Evolutionary conservation across 2,797 vertebrate species (phyloP).

Genomic region (Chiroxiphia lanceolata): DNA sequence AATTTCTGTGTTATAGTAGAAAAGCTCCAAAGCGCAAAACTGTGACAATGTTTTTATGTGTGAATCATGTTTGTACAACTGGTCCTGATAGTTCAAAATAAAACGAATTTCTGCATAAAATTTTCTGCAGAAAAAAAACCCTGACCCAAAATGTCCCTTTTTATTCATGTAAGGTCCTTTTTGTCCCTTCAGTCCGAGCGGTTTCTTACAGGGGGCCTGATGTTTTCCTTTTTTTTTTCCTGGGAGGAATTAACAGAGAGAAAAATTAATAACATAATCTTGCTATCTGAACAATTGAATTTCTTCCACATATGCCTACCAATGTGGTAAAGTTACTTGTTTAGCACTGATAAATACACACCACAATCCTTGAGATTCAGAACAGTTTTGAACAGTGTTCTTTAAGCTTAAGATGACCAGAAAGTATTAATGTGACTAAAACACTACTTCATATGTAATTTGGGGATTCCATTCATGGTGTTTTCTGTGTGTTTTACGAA

Average conservation of each 20-base stretch:
- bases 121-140: not conserved
- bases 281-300: not conserved
- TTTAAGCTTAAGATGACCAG: not conserved
- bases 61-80: not conserved
- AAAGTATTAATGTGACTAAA: not conserved
- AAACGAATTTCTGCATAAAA: not conserved
- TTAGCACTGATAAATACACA: accelerated
- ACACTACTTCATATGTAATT: not conserved
- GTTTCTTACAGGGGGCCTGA: not conserved
- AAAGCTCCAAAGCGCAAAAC: not conserved
- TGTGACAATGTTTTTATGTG: not conserved
- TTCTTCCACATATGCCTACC: not conserved
- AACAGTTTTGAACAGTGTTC: not conserved
- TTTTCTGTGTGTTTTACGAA: not conserved
- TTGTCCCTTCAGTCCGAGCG: not conserved
- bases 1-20: not conserved
- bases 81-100: not conserved
- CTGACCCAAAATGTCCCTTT: accelerated
- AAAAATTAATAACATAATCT: not conserved
- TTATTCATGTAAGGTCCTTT: not conserved
- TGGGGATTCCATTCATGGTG: not conserved
- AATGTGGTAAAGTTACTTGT: not conserved
- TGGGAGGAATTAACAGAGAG: not conserved
- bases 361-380: not conserved
- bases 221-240: too few relatives aligned